A percentile compares a stretch with the other conserved stretches of the same genome.
phyloP scores from a whole-genome alignment of 1,140 invertebrate species.

The Nasonia vitripennis region DNA sequence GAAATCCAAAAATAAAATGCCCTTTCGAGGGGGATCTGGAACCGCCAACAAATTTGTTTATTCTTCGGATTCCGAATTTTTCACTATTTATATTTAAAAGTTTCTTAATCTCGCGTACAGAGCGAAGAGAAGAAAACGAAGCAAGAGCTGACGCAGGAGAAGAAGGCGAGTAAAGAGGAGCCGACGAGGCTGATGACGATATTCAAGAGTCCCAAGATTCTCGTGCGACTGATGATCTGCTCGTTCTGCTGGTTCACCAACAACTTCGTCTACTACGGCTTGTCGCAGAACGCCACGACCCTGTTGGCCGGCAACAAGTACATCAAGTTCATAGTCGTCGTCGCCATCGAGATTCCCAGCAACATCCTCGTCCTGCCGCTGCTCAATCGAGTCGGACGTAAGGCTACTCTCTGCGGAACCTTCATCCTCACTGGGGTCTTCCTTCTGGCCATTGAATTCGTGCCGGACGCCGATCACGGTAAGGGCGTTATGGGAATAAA shows the following conservation, averaged over 20 bases:
- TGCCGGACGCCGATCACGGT: slow-evolving; percentile 57
- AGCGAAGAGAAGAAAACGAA: neutral
- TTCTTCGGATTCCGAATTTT: too few species aligned
- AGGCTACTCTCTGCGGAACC: slow-evolving; percentile 76
- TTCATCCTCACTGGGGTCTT: slow-evolving; percentile 79
- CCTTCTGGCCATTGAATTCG: slow-evolving; percentile 65
- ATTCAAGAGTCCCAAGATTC: slow-evolving; percentile 56
- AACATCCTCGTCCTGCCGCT: slow-evolving; percentile 80
- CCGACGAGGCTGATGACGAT: slow-evolving; percentile 50
- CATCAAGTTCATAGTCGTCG: slow-evolving; percentile 83
- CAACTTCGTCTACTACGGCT: slow-evolving; percentile 87
- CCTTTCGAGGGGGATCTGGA: too few species aligned
- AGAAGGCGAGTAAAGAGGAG: neutral
- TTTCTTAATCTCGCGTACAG: neutral
- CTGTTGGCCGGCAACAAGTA: slow-evolving; percentile 83
- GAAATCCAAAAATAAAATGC: too few species aligned
- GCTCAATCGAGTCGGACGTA: slow-evolving; percentile 81
- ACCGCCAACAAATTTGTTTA: too few species aligned
- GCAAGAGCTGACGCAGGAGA: neutral
- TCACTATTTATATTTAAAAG: too few species aligned
- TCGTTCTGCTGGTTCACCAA: slow-evolving; percentile 83
- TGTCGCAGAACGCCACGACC: slow-evolving; percentile 84
- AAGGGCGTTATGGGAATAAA: neutral
- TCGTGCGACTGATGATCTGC: slow-evolving; percentile 79
- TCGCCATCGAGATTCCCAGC: slow-evolving; percentile 83